A percentile compares a stretch with the other conserved stretches of the same genome.
These are phyloP conservation scores for Spatulosminthurus flaviceps DNA, from an alignment of 2,888 invertebrate genomes.

Conservation along the genomic window DNA sequence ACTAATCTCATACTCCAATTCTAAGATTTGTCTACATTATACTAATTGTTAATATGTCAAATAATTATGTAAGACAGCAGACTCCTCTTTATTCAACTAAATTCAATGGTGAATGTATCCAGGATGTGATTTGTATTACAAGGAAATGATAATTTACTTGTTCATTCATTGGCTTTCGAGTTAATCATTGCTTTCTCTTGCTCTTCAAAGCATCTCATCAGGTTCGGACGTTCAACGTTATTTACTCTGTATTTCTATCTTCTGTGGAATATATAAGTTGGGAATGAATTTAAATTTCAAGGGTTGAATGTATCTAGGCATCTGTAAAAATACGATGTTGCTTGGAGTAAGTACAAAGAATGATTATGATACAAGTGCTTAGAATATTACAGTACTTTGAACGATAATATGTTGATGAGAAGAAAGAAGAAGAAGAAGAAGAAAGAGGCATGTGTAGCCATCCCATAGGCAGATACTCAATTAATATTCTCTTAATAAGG, in stretches of 20 bases:
- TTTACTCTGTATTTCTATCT: no score
- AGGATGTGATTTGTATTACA: neutral
- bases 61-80: no score
- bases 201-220: no score
- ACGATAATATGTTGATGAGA: neutral
- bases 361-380: neutral
- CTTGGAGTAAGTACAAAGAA: neutral
- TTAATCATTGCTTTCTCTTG: neutral
- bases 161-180: neutral
- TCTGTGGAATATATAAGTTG: no score
- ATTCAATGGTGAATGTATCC: neutral
- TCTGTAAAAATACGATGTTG: neutral
- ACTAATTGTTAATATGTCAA: neutral
- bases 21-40: neutral
- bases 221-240: no score
- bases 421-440: no score
- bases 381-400: no score
- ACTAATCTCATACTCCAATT: no score
- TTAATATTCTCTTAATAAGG: constrained; percentile 27
- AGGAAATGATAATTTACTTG: neutral
- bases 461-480: neutral
- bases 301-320: no score
- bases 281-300: no score
- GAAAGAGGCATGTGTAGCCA: neutral
- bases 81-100: no score